These are phyloP conservation scores for Mormyrus hasselquistii DNA, from an alignment of 2,797 vertebrate genomes.

Conservation along the genomic window DNA sequence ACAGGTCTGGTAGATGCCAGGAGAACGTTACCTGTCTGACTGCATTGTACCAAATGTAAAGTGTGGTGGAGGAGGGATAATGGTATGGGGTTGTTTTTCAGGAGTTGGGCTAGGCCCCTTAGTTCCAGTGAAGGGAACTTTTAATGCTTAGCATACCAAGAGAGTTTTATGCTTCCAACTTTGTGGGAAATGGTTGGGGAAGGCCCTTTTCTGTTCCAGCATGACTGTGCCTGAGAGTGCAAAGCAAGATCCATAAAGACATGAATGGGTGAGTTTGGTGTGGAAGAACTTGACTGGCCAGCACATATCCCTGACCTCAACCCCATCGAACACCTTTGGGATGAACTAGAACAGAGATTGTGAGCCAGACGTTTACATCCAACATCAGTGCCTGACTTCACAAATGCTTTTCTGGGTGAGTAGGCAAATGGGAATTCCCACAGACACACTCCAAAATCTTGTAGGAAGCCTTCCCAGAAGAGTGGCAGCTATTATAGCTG, in stretches of 20 bases:
- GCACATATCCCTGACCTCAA: neutral
- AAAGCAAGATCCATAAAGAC: neutral
- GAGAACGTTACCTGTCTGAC: neutral
- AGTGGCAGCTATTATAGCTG: neutral
- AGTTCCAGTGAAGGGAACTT: neutral
- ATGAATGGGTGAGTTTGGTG: neutral
- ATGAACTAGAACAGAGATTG: neutral
- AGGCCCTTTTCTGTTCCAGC: neutral
- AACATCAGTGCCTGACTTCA: neutral
- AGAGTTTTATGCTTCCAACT: neutral
- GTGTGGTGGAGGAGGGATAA: neutral
- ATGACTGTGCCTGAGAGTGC: neutral
- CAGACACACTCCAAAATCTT: neutral
- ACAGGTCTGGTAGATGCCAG: neutral
- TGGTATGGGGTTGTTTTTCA: neutral
- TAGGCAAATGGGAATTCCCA: neutral
- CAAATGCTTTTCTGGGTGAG: neutral
- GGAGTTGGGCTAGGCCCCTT: neutral
- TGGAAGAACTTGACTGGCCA: neutral
- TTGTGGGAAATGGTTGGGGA: neutral
- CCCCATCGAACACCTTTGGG: neutral
- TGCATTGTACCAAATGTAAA: neutral
- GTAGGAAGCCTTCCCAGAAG: neutral
- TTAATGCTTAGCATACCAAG: neutral
- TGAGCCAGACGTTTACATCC: neutral